These are phyloP conservation scores for Harpagifer antarcticus DNA, from an alignment of 2,797 vertebrate species.

Conservation along the genomic window DNA sequence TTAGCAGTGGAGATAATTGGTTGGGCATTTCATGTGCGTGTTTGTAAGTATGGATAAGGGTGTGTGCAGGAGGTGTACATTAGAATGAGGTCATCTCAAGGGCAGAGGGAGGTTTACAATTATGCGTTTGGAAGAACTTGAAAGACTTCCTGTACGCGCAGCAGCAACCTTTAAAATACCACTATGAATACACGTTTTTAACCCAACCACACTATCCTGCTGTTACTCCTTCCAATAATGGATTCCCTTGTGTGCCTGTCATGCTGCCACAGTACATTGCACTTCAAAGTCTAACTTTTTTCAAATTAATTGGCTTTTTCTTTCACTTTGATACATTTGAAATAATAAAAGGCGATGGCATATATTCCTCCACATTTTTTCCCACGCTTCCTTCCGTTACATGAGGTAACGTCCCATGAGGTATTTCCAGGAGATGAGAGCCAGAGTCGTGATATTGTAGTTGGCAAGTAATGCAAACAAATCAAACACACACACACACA, in stretches of 20 bases:
- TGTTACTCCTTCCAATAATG: constrained; percentile 19
- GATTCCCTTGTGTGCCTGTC: constrained; percentile 28
- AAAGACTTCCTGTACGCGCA: constrained; percentile 6
- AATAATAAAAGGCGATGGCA: constrained; percentile 24
- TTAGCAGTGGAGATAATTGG: constrained; percentile 39
- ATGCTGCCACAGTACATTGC: background rate
- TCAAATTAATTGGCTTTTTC: constrained; percentile 25
- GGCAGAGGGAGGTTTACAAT: constrained; percentile 20
- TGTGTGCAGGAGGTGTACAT: background rate
- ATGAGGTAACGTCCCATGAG: constrained; percentile 29
- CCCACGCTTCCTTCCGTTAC: constrained; percentile 1
- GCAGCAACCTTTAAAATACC: constrained; percentile 17
- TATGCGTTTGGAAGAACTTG: constrained; percentile 4
- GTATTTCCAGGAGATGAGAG: constrained; percentile 21
- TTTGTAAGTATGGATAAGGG: background rate
- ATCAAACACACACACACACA: background rate
- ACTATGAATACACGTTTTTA: constrained; percentile 21
- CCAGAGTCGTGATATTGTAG: background rate
- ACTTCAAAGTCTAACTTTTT: constrained; percentile 44
- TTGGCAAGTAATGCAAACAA: background rate
- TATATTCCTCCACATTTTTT: background rate
- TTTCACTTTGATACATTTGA: constrained; percentile 25
- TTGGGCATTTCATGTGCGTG: constrained; percentile 3
- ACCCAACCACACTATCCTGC: background rate
- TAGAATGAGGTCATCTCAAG: constrained; percentile 24